Evolutionary conservation across 2,888 invertebrate genomes (phyloP).

Genomic region (Eledona agricola): DNA sequence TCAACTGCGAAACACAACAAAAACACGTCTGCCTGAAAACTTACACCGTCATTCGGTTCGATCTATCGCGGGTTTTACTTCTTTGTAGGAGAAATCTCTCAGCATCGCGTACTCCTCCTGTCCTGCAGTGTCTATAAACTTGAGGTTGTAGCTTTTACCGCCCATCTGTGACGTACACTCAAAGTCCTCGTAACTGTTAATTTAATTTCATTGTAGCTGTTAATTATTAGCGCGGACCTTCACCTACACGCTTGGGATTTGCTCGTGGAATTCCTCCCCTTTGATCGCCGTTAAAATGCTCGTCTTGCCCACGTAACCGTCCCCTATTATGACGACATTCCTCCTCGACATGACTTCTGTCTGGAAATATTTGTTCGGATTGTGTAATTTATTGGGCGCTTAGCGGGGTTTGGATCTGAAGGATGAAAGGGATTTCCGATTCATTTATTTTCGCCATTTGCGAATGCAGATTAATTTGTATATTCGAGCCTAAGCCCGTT

Average conservation of each 20-base stretch:
- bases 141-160: slow-evolving; percentile 25
- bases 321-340: slow-evolving; percentile 67
- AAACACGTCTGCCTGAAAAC: slow-evolving; percentile 45
- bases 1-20: slow-evolving; percentile 46
- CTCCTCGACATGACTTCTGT: slow-evolving; percentile 58
- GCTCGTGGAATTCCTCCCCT: slow-evolving; percentile 73
- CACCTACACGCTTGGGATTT: slow-evolving; percentile 38
- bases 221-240: neutral
- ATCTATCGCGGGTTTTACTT: slow-evolving; percentile 27
- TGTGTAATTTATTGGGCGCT: slow-evolving; percentile 17
- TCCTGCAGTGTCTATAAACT: slow-evolving; percentile 72
- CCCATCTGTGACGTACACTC: slow-evolving; percentile 9
- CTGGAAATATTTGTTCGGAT: neutral
- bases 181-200: slow-evolving; percentile 39
- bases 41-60: slow-evolving; percentile 8
- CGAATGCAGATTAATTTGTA: slow-evolving; percentile 19
- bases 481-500: too few relatives aligned
- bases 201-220: neutral
- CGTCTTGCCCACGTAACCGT: slow-evolving; percentile 88
- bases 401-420: slow-evolving; percentile 7
- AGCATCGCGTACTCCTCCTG: slow-evolving; percentile 76
- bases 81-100: slow-evolving; percentile 36
- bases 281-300: slow-evolving; percentile 84
- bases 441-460: slow-evolving; percentile 21
- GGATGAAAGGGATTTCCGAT: slow-evolving; percentile 16